Base-by-base conservation (phyloP, 2,113 vertebrate species). In the Laterallus jamaicensis region DNA sequence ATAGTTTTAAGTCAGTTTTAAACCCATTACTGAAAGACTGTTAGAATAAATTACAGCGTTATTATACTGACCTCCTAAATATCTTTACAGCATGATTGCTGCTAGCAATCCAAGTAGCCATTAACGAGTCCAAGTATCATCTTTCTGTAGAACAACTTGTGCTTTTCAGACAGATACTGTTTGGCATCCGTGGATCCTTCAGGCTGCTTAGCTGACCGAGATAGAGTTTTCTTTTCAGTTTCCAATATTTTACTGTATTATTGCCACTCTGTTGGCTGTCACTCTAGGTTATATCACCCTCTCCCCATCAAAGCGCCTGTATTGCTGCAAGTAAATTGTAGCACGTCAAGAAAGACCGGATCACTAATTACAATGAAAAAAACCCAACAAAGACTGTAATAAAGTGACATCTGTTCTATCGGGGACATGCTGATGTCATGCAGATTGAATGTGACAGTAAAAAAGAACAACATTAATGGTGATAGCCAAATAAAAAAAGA, bases 221-320 rank as follows among this genome's bases (percentile, higher is more conserved):
- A 52, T 32, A 29, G 55, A 37, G 77, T 91, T 80, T 94, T 93
- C 69, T 71, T 88, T 96, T 93, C 60, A 67, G 54, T 70, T 94
- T 92, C 88, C 93, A 90, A 62, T 91, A 81, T 86, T 85, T 84
- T 56, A 86, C 21, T 83, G 84, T 54, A 73, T 94, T 92, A 58
- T 80, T 95, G 73, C 69, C 47, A 50, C 59, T 95, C 84, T 90
- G 63, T 93, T 92, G 83, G 49, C 77, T 96, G 85, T 97, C 94
- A 92, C 44, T 94, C 28, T 31, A 39, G 26, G 42, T 96, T 93
- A 82, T 82, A 28, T 92, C 44, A 80, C 60, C 52, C 54, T 56
- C 28, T 82, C 62, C 68, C 55, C 56, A 49, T 59, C 88, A 37
- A 77, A 76, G 70, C 6, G 31, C 59, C 47, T 90, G 1, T 55